Evolutionary conservation across 2,797 vertebrate genomes (phyloP).

Genomic region (Acanthurus tractus): DNA sequence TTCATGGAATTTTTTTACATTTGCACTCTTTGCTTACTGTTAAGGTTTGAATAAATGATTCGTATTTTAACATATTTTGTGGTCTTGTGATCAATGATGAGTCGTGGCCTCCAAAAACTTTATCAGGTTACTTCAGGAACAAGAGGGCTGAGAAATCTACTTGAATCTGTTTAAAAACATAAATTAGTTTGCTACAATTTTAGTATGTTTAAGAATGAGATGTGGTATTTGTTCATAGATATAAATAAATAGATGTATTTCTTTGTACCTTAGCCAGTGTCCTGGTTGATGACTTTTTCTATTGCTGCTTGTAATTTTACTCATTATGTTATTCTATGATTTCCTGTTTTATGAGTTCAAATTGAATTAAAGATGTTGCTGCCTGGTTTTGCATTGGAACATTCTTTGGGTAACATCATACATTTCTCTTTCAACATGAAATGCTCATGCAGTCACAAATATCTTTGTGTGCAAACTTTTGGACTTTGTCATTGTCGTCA

Average conservation of each 20-base stretch:
- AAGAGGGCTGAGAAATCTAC: not conserved
- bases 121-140: not conserved
- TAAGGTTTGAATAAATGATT: conserved; percentile 31
- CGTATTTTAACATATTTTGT: conserved; percentile 12
- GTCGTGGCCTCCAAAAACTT: not conserved
- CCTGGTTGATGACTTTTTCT: too few relatives aligned
- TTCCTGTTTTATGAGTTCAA: conserved; percentile 1
- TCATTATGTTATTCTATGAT: too few relatives aligned
- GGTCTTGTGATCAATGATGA: conserved; percentile 9
- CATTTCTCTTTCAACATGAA: not conserved
- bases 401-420: not conserved
- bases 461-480: not conserved
- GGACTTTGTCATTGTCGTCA: not conserved
- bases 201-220: not conserved
- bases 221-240: not conserved
- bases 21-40: conserved; percentile 7
- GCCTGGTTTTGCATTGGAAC: not conserved
- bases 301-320: too few relatives aligned
- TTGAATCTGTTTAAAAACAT: not conserved
- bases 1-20: conserved; percentile 8
- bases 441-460: not conserved
- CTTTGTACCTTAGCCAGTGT: too few relatives aligned
- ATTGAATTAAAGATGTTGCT: conserved; percentile 18
- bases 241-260: not conserved
- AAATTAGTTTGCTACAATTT: not conserved